A percentile compares a stretch with the other conserved stretches of the same genome.
Conservation (phyloP, 2,888 invertebrate genomes). For the Villa cingulata region DNA sequence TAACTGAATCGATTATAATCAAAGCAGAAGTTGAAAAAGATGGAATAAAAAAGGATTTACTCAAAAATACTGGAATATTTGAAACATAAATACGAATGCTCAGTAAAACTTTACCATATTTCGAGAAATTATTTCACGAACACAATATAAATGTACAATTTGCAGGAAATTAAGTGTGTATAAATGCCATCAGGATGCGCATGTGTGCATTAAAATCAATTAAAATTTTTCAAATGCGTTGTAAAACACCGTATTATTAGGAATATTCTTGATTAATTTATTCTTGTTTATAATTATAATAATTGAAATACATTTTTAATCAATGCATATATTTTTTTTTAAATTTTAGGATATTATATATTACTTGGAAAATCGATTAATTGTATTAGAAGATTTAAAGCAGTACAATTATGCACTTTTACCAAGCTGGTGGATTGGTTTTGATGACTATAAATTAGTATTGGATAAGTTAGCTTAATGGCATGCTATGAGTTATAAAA, state of each 20-base stretch:
- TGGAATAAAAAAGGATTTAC: conserved; percentile 20
- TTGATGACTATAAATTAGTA: conserved; percentile 21
- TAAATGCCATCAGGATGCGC: too few species aligned
- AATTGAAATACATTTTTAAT: background rate
- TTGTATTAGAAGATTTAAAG: conserved; percentile 38
- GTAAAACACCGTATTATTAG: too few species aligned
- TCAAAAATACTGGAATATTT: conserved; percentile 19
- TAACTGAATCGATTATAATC: conserved; percentile 18
- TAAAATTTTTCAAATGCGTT: too few species aligned
- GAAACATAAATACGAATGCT: conserved; percentile 25
- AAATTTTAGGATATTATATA: conserved; percentile 10
- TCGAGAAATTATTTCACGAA: conserved; percentile 18
- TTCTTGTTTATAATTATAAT: too few species aligned
- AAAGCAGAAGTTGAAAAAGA: conserved; percentile 24
- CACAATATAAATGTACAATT: conserved; percentile 19
- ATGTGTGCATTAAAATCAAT: too few species aligned
- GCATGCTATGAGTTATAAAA: conserved; percentile 30
- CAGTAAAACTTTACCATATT: conserved; percentile 21
- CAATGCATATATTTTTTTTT: too few species aligned
- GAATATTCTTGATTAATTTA: too few species aligned
- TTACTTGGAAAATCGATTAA: conserved; percentile 10
- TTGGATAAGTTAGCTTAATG: conserved; percentile 36
- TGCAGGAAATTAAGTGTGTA: conserved; percentile 11
- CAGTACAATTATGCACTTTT: conserved; percentile 25
- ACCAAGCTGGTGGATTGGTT: background rate